Conservation (phyloP, 2,113 vertebrate genomes). For the Bubo scandiacus region DNA sequence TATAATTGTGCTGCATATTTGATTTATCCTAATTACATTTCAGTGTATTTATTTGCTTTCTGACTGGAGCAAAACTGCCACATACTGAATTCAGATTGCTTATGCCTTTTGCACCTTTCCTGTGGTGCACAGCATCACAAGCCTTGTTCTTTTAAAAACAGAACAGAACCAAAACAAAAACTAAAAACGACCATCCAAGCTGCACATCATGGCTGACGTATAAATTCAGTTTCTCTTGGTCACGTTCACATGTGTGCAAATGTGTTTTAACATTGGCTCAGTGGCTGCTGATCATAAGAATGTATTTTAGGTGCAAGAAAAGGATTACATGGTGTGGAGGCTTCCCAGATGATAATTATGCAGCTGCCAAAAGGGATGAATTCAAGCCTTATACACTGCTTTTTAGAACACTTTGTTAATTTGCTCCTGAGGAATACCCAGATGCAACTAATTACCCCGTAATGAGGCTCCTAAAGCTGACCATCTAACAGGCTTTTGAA, state of each 20-base stretch:
- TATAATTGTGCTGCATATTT: not conserved
- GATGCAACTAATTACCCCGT: not conserved
- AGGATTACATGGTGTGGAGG: not conserved
- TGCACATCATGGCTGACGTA: not conserved
- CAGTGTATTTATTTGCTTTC: not conserved
- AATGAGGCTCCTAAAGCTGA: not conserved
- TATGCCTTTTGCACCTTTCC: not conserved
- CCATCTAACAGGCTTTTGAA: not conserved
- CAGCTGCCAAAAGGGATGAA: not conserved
- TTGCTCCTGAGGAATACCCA: not conserved
- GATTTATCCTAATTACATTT: not conserved
- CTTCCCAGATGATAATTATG: not conserved
- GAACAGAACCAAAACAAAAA: not conserved
- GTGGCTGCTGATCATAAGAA: not conserved
- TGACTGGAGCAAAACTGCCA: not conserved
- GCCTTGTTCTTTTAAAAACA: not conserved
- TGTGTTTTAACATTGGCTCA: not conserved
- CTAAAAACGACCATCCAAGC: not conserved
- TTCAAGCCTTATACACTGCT: not conserved
- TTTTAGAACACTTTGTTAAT: not conserved
- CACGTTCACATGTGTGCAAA: not conserved
- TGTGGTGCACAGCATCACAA: not conserved
- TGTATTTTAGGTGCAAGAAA: not conserved
- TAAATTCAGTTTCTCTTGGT: not conserved
- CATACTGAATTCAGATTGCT: not conserved